Evolutionary conservation across 2,888 invertebrate genomes (phyloP).

Genomic region (Eubasilissa splendida): DNA sequence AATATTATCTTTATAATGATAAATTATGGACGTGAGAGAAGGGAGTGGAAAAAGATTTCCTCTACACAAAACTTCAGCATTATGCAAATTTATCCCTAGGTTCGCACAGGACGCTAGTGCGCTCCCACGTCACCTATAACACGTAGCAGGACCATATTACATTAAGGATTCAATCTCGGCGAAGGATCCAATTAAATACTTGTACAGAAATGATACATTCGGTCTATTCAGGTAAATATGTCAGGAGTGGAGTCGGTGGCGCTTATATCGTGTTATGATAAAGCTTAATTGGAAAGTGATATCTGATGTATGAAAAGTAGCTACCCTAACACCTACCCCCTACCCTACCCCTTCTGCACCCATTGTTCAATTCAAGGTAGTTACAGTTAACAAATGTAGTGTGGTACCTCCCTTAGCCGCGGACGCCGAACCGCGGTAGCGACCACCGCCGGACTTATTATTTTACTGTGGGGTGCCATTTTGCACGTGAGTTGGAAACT

Average conservation of each 20-base stretch:
- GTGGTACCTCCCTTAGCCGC: neutral
- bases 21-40: too few relatives aligned
- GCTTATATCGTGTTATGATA: constrained; percentile 17
- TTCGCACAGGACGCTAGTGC: neutral
- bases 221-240: constrained; percentile 22
- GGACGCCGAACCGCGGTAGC: too few relatives aligned
- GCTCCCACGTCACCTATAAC: neutral
- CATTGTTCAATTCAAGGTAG: neutral
- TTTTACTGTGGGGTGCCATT: too few relatives aligned
- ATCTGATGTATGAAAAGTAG: constrained; percentile 17
- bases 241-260: neutral
- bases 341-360: neutral
- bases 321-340: neutral
- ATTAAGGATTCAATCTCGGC: constrained; percentile 23
- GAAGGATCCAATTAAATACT: constrained; percentile 18
- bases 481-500: too few relatives aligned
- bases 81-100: constrained; percentile 14
- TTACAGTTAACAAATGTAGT: neutral
- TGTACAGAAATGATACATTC: constrained; percentile 18
- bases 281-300: constrained; percentile 33
- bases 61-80: neutral
- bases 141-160: constrained; percentile 12
- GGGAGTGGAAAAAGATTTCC: too few relatives aligned
- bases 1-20: too few relatives aligned
- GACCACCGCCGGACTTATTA: too few relatives aligned